Evolutionary conservation across 2,113 vertebrate species (phyloP).

Genomic region (Butorides virescens): DNA sequence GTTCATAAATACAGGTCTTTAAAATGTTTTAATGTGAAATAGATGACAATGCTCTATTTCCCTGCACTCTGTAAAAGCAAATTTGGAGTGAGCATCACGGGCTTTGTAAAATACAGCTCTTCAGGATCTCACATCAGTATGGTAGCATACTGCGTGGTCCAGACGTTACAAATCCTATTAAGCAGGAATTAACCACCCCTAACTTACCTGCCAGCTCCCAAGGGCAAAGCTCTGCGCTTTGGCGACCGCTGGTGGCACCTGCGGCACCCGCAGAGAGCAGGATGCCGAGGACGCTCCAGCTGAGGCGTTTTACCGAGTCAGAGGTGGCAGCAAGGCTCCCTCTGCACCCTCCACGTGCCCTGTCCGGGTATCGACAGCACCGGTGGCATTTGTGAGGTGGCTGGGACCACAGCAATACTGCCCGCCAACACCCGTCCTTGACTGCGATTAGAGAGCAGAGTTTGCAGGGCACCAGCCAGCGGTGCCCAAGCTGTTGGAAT

Average conservation of each 20-base stretch:
- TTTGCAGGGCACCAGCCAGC: not conserved
- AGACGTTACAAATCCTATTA: rapidly evolving
- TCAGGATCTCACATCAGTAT: no score
- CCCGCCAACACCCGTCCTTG: not conserved
- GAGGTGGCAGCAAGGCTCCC: not conserved
- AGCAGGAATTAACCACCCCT: not conserved
- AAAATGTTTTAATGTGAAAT: not conserved
- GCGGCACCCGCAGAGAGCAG: not conserved
- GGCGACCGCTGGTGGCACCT: not conserved
- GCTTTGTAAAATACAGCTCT: rapidly evolving
- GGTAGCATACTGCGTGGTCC: not conserved
- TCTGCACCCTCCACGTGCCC: not conserved
- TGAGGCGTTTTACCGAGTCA: rapidly evolving
- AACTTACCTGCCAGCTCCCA: not conserved
- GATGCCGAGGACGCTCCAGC: not conserved
- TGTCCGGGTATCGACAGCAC: rapidly evolving
- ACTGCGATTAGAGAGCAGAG: not conserved
- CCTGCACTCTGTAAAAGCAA: not conserved
- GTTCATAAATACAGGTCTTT: not conserved
- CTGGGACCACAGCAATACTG: not conserved
- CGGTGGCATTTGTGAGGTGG: rapidly evolving
- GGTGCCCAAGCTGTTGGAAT: not conserved
- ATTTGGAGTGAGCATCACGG: rapidly evolving
- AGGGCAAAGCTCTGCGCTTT: not conserved
- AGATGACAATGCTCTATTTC: not conserved